Percentiles rank a stretch among this genome's conserved stretches.
Conservation (phyloP, 2,888 invertebrate species). For the Hedya salicella region DNA sequence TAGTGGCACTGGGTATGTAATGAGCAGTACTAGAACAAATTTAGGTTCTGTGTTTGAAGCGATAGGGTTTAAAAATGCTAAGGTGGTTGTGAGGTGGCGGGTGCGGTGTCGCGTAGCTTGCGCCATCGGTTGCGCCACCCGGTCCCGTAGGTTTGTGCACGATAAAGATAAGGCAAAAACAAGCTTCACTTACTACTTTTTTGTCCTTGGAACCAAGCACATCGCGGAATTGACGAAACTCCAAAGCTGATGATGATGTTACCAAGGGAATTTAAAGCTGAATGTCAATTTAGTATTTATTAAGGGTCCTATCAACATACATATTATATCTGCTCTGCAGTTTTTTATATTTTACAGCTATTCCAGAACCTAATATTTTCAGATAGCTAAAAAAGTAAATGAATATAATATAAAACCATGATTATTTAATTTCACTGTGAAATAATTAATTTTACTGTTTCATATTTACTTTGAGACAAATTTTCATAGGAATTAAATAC, state of each 20-base stretch:
- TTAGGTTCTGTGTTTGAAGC: constrained; percentile 1
- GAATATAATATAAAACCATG: no score
- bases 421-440: no score
- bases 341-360: no score
- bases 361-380: no score
- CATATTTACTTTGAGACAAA: no score
- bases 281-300: no score
- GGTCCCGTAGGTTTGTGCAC: constrained; percentile 55
- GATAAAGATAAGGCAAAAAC: constrained; percentile 55
- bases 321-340: no score
- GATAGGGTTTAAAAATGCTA: constrained; percentile 13
- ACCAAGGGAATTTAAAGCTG: background rate
- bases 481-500: no score
- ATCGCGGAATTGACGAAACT: background rate
- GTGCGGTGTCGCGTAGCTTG: constrained; percentile 51
- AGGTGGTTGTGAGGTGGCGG: constrained; percentile 19
- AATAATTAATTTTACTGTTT: no score
- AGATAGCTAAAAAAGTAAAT: no score
- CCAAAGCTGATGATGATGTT: background rate
- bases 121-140: constrained; percentile 62
- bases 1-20: constrained; percentile 9
- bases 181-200: constrained; percentile 9
- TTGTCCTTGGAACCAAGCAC: background rate
- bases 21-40: background rate
- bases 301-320: no score